phyloP scores from a whole-genome alignment of 2,797 vertebrate species.

The Trachops cirrhosus region DNA sequence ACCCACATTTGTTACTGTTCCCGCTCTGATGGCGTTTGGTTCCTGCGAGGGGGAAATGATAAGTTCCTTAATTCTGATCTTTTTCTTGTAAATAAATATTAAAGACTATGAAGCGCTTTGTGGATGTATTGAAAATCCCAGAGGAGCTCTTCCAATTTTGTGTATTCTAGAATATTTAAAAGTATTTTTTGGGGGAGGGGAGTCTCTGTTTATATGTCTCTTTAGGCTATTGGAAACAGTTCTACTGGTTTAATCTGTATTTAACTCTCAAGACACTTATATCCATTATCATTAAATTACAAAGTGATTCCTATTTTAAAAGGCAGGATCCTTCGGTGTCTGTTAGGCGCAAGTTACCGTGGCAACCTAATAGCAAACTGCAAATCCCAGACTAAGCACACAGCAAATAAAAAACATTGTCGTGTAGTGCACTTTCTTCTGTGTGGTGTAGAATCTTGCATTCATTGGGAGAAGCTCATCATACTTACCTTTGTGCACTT shows the following conservation, averaged over 20 bases:
- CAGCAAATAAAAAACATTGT: slow-evolving; percentile 27
- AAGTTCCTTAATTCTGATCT: not conserved
- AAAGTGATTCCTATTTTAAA: slow-evolving; percentile 42
- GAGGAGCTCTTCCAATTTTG: not conserved
- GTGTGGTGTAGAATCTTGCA: not conserved
- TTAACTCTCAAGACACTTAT: not conserved
- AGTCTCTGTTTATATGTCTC: not conserved
- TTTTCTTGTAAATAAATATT: slow-evolving; percentile 34
- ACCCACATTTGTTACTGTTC: not conserved
- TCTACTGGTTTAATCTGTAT: not conserved
- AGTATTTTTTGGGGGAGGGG: not conserved
- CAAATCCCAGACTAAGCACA: slow-evolving; percentile 15
- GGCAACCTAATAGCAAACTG: slow-evolving; percentile 47
- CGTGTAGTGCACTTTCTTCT: not conserved
- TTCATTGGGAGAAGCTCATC: not conserved
- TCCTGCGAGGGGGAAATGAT: not conserved
- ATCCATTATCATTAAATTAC: slow-evolving; percentile 31
- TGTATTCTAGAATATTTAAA: not conserved
- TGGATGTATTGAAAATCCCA: not conserved
- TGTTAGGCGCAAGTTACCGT: slow-evolving; percentile 48
- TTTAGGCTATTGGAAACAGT: not conserved
- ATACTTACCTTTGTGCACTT: not conserved
- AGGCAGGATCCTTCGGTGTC: slow-evolving; percentile 19
- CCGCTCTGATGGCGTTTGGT: not conserved
- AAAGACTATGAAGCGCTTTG: not conserved